These are phyloP conservation scores for Drosophila lutescens DNA, from an alignment of 2,888 invertebrate species.

Conservation along the genomic window DNA sequence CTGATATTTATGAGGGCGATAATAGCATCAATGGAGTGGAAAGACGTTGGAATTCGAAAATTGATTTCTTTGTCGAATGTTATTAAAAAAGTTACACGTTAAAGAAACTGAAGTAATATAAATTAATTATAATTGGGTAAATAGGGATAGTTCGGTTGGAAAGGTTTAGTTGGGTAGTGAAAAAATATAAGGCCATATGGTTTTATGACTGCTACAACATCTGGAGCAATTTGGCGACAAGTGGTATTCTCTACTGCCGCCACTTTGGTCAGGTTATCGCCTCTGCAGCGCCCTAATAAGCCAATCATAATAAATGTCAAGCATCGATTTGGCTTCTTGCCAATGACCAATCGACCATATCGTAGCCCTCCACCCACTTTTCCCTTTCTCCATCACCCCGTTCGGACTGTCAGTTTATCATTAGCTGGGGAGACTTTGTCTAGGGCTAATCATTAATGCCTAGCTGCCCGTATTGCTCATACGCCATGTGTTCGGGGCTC, in stretches of 20 bases:
- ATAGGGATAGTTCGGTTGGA: no score
- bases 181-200: background rate
- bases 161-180: no score
- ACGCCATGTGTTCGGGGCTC: slow-evolving; percentile 48
- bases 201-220: slow-evolving; percentile 7
- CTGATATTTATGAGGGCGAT: background rate
- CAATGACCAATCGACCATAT: slow-evolving; percentile 64
- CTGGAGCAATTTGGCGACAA: slow-evolving; percentile 32
- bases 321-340: slow-evolving; percentile 69
- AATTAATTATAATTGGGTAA: no score
- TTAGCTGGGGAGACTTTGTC: slow-evolving; percentile 46
- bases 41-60: background rate
- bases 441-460: slow-evolving; percentile 68
- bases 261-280: slow-evolving; percentile 17
- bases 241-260: background rate
- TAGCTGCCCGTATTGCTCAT: slow-evolving; percentile 59
- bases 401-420: slow-evolving; percentile 61
- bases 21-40: slow-evolving; percentile 6
- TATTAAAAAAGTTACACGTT: background rate
- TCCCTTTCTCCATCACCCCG: background rate
- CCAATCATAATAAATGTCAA: slow-evolving; percentile 79
- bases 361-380: slow-evolving; percentile 3
- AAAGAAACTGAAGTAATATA: no score
- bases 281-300: slow-evolving; percentile 66
- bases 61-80: background rate